Percentiles rank a stretch among this genome's conserved stretches.
Conservation (phyloP, 2,888 invertebrate species). For the Diaprepes abbreviatus region DNA sequence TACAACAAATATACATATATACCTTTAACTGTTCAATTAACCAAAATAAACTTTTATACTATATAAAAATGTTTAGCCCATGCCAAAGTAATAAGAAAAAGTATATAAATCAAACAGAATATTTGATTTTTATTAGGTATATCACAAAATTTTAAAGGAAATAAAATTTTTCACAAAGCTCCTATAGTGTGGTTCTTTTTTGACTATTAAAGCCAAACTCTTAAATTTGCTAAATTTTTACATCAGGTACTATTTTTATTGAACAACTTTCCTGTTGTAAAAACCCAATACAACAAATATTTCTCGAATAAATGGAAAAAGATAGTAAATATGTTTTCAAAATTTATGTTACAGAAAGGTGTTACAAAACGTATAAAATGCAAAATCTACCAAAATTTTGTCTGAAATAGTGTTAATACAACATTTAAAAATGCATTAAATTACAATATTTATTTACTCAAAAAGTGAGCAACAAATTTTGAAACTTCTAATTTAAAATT, state of each 20-base stretch:
- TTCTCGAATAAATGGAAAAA: neutral
- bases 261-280: conserved; percentile 11
- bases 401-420: neutral
- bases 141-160: too few relatives aligned
- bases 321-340: neutral
- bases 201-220: neutral
- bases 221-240: conserved; percentile 13
- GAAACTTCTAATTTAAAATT: neutral
- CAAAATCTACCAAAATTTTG: conserved; percentile 15
- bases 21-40: too few relatives aligned
- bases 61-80: too few relatives aligned
- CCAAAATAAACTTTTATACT: too few relatives aligned
- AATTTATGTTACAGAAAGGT: conserved; percentile 3
- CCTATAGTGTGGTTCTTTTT: neutral
- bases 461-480: conserved; percentile 7
- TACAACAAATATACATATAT: too few relatives aligned
- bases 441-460: conserved; percentile 15
- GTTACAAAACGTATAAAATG: conserved; percentile 8
- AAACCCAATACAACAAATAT: neutral
- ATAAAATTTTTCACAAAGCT: too few relatives aligned
- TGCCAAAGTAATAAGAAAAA: too few relatives aligned
- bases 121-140: too few relatives aligned
- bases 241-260: conserved; percentile 36
- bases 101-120: too few relatives aligned
- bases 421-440: conserved; percentile 9